These are phyloP conservation scores for Mythimna loreyi DNA, from an alignment of 2,888 invertebrate genomes.

Conservation along the genomic window DNA sequence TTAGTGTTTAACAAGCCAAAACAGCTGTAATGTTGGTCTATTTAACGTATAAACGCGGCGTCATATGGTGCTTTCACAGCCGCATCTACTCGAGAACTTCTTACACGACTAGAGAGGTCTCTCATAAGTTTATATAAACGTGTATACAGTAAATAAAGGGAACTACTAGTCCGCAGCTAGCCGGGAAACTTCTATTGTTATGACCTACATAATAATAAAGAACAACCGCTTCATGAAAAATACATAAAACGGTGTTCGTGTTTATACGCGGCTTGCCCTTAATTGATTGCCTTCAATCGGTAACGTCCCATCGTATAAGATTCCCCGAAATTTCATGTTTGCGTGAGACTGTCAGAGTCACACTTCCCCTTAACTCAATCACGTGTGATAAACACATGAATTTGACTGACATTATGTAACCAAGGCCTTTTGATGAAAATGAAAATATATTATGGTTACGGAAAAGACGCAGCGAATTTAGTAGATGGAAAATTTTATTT, in stretches of 20 bases:
- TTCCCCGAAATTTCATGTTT: constrained; percentile 36
- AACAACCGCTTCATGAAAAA: constrained; percentile 19
- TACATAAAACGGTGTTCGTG: constrained; percentile 21
- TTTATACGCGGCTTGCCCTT: constrained; percentile 5
- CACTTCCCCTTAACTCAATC: constrained; percentile 32
- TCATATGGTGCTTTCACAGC: constrained; percentile 2
- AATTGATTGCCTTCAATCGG: constrained; percentile 14
- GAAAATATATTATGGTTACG: constrained; percentile 11
- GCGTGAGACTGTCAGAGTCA: constrained; percentile 42
- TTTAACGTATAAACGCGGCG: constrained; percentile 1
- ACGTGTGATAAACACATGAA: constrained; percentile 26
- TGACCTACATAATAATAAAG: constrained; percentile 43
- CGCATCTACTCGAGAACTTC: constrained; percentile 27
- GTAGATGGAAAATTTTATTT: background rate
- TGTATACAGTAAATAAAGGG: constrained; percentile 35
- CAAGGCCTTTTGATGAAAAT: constrained; percentile 22
- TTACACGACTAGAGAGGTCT: constrained; percentile 4
- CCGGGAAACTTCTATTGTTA: constrained; percentile 43
- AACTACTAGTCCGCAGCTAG: constrained; percentile 25
- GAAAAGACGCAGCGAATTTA: constrained; percentile 24
- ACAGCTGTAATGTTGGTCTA: background rate
- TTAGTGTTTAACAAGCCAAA: background rate
- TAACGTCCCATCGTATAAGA: constrained; percentile 9
- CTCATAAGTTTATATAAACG: constrained; percentile 38
- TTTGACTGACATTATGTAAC: constrained; percentile 32